Evolutionary conservation across 2,113 vertebrate species (phyloP).

Genomic region (Catharus fuscescens): DNA sequence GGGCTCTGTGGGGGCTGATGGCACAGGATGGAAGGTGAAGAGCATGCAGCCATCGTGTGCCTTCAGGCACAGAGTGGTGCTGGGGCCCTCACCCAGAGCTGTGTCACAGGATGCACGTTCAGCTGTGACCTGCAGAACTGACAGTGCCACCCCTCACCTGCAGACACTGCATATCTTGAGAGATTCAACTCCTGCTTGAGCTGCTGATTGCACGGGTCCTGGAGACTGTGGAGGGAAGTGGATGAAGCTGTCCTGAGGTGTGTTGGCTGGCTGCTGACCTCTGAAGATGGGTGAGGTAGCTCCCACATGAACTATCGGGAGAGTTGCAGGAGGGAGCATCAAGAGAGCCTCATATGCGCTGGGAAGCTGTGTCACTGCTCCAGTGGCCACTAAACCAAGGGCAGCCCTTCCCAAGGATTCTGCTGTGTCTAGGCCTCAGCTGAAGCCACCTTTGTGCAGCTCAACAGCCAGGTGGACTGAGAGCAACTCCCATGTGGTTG

Average conservation of each 20-base stretch:
- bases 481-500: fast-evolving
- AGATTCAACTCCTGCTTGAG: fast-evolving
- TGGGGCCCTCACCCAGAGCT: background rate
- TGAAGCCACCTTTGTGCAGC: background rate
- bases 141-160: background rate
- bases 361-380: fast-evolving
- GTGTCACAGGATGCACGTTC: fast-evolving
- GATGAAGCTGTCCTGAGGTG: background rate
- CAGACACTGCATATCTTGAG: fast-evolving
- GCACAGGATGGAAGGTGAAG: fast-evolving
- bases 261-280: background rate
- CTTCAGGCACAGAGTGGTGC: fast-evolving
- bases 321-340: background rate
- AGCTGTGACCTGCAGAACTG: background rate
- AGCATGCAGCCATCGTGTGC: fast-evolving
- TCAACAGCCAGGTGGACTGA: background rate
- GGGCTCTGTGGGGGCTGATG: background rate
- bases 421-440: background rate
- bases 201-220: fast-evolving
- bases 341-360: fast-evolving
- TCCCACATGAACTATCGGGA: fast-evolving
- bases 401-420: background rate
- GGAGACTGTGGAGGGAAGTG: fast-evolving
- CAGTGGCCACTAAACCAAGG: background rate
- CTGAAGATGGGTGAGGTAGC: background rate